phyloP scores from a whole-genome alignment of 2,888 invertebrate species.

The Drosophila sordidapex region DNA sequence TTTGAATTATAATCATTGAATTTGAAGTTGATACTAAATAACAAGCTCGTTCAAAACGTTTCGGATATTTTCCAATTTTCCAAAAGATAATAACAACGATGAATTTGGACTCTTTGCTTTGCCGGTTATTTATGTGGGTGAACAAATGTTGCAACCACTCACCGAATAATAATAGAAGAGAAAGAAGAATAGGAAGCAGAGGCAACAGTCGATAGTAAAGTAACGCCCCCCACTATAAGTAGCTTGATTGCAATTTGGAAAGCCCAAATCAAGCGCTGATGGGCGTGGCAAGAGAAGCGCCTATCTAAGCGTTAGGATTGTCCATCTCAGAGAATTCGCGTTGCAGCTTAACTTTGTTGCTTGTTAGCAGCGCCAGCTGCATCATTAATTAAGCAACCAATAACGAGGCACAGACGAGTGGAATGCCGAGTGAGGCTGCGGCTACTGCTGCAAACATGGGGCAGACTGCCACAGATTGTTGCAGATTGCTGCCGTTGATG shows the following conservation, averaged over 20 bases:
- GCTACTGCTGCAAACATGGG: slow-evolving; percentile 8
- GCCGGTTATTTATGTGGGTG: slow-evolving; percentile 40
- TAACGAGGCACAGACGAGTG: slow-evolving; percentile 50
- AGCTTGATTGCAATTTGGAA: slow-evolving; percentile 53
- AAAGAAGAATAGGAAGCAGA: not conserved
- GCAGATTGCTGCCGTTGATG: slow-evolving; percentile 7
- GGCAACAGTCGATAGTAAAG: not conserved
- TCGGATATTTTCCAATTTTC: slow-evolving; percentile 10
- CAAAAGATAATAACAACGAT: slow-evolving; percentile 24
- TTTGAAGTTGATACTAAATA: slow-evolving; percentile 17
- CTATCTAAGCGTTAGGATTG: slow-evolving; percentile 23
- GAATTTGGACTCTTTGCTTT: not conserved
- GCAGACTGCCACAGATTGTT: slow-evolving; percentile 28
- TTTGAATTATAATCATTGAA: slow-evolving; percentile 33
- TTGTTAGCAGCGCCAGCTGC: slow-evolving; percentile 72
- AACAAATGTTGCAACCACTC: slow-evolving; percentile 29
- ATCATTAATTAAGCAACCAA: slow-evolving; percentile 72
- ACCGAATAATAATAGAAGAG: slow-evolving; percentile 1
- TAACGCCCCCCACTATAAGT: slow-evolving; percentile 39
- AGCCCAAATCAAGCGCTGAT: slow-evolving; percentile 40
- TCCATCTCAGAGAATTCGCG: slow-evolving; percentile 6
- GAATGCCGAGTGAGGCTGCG: slow-evolving; percentile 32
- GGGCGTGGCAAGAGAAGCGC: slow-evolving; percentile 39
- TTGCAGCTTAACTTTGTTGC: slow-evolving; percentile 20
- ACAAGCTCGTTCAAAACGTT: slow-evolving; percentile 20